Conservation (phyloP, 2,888 invertebrate genomes). For the Cacoxenus indagator region DNA sequence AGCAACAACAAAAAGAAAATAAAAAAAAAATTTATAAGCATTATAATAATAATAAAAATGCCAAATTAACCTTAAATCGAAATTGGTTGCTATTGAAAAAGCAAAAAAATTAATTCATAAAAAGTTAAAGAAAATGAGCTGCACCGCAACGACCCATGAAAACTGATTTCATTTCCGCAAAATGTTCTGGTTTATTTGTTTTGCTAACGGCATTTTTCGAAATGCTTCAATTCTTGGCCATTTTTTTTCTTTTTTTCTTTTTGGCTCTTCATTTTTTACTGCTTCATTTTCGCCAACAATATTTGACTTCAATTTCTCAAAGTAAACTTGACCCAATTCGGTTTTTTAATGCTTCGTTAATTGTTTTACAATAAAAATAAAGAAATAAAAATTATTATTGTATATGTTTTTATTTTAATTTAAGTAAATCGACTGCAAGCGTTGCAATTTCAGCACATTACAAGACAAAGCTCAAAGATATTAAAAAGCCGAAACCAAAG, state of each 20-base stretch:
- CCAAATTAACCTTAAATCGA: too few species aligned
- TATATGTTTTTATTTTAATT: not conserved
- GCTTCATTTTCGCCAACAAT: not conserved
- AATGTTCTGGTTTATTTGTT: conserved; percentile 12
- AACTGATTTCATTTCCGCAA: conserved; percentile 12
- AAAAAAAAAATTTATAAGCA: not conserved
- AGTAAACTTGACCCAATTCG: conserved; percentile 17
- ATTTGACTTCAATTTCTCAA: not conserved
- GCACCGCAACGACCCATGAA: not conserved
- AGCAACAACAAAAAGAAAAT: not conserved
- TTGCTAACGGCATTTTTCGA: conserved; percentile 8
- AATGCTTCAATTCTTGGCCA: not conserved
- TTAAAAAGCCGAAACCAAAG: too few species aligned
- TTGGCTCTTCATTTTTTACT: not conserved
- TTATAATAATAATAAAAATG: not conserved
- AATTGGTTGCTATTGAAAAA: not conserved
- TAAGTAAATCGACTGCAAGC: not conserved
- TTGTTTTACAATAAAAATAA: not conserved
- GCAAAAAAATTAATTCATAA: conserved; percentile 9
- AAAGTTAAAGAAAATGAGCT: not conserved
- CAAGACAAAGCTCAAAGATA: too few species aligned
- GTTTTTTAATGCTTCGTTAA: not conserved
- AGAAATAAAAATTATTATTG: not conserved
- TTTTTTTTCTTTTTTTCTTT: not conserved
- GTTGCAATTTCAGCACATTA: too few species aligned